Base-by-base conservation (phyloP, 2,113 vertebrate species). In the Poeciliopsis retropinna region DNA sequence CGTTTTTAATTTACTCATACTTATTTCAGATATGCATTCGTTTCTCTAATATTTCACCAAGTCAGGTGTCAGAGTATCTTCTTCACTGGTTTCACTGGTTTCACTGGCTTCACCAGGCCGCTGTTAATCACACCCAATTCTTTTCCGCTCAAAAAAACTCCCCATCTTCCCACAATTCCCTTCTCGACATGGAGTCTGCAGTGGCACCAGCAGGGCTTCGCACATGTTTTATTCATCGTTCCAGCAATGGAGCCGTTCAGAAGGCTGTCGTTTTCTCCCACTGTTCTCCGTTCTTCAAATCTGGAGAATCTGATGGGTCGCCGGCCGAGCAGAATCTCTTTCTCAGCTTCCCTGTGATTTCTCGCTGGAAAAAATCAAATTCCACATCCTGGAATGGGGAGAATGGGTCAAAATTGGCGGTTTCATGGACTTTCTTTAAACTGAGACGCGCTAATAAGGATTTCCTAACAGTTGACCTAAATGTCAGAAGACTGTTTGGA, bases 141-240 rank as follows among this genome's bases (percentile, higher is more conserved):
- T 89, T 75, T 82, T 76, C 72, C 64, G 65, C 1, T 9, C 5
- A 57, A n/a, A n/a, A 81, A 92, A 85, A 81, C 84, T 75, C 79
- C 39, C 79, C 60, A 60, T 78, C 82, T 88, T 87, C 81, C 89
- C 85, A 78, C 88, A 84, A 88, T 87, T 81, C 78, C 85, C 79
- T 34, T 84, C 88, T 81, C 74, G 13, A 72, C 74, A 51, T 64
- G 75, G 72, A 81, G 87, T 83, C 82, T 72, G 70, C 82, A 28
- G 60, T 37, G 76, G 83, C 76, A 66, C 80, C 81, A 85, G 86
- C 47, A 44, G 82, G 84, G 60, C 60, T 62, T 79, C 39, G 25
- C 44, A 1, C 64, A 92, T 94, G 88, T 88, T 93, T 93, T 89
- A 93, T 94, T 92, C 88, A 92, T 91, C 32, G 22, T 8, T 37